Base-by-base conservation (phyloP, 23 tunicate species). In the Botrylloides violaceus region DNA sequence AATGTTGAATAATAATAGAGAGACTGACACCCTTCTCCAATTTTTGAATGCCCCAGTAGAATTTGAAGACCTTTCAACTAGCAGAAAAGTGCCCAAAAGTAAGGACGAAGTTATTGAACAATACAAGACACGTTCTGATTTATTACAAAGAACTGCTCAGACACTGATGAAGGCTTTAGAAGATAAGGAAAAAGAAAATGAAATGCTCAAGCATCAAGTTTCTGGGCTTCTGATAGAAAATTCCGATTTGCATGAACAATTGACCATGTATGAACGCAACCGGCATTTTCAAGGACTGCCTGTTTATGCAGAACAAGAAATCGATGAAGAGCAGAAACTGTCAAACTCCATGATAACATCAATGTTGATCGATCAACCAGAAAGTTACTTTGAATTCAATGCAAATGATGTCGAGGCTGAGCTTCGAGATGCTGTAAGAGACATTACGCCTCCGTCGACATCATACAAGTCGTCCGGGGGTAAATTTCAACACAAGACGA, bases 151-250 rank as follows among this genome's bases (percentile, higher is more conserved):
- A 7, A 63, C 70, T 25, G 70, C 70, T 9, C 20, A 25, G 29
- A 34, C 36, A 19, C 9, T 63, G 9, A 6, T 63, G 36, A 29
- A 63, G 9, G 70, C 70, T 3, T 63, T 63, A 31, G 70, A 63
- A 63, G 70, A 63, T 33, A 63, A 31, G 33, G 70, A 63, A 31
- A 63, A 63, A 25, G 70, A 63, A 63, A 63, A 63, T 28, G 3
- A 29, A 34, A 27, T 34, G 3, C 35, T 63, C 6, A 63, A 63
- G 29, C 3, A 26, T 63, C 35, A 63, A 63, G 36, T 63, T 9
- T 4, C 4, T 3, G 70, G 9, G 32, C 20, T 63, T 33, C 34
- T 33, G 9, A 25, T 28, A 3, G 70, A 63, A 3, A 28, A 27
- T 27, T 29, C 36, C 3, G 33, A 63, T 29, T 63, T 63, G 70